Percentiles rank a stretch among this genome's conserved stretches.
Evolutionary conservation across 2,888 invertebrate species (phyloP).

Genomic region (Horisme vitalbata): DNA sequence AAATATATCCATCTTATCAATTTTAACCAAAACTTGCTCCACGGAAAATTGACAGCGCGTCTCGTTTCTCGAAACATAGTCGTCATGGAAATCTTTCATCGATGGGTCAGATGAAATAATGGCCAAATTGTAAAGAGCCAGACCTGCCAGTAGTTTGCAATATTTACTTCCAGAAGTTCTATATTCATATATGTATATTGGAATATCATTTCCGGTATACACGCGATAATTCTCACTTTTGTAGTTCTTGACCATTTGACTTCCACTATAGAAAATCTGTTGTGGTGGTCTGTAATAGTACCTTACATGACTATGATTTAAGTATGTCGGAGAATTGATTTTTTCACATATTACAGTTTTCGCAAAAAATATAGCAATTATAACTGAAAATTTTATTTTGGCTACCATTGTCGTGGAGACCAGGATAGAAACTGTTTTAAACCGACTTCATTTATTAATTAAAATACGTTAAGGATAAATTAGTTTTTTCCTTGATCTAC

Average conservation of each 20-base stretch:
- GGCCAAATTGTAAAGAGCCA: slow-evolving; percentile 12
- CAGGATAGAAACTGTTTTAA: no score
- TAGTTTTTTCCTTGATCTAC: no score
- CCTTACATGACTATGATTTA: not conserved
- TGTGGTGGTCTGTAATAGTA: slow-evolving; percentile 2
- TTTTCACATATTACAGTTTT: no score
- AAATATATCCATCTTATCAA: no score
- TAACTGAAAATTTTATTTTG: no score
- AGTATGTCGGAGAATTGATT: not conserved
- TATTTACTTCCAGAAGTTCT: slow-evolving; percentile 13
- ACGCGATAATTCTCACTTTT: slow-evolving; percentile 1
- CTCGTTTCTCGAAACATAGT: not conserved
- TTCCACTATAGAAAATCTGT: not conserved
- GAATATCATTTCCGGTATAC: slow-evolving; percentile 1
- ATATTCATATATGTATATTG: slow-evolving; percentile 9
- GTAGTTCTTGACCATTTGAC: not conserved
- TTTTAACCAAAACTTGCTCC: no score
- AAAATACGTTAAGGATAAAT: no score
- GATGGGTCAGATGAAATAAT: not conserved
- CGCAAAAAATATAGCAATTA: no score
- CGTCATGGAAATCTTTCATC: not conserved
- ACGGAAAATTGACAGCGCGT: slow-evolving; percentile 1
- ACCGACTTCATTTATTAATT: no score
- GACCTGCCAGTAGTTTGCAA: slow-evolving; percentile 11
- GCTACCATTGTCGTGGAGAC: no score